A percentile compares a stretch with the other conserved stretches of the same genome.
phyloP scores from a whole-genome alignment of 2,113 vertebrate genomes.

The Perca flavescens region DNA sequence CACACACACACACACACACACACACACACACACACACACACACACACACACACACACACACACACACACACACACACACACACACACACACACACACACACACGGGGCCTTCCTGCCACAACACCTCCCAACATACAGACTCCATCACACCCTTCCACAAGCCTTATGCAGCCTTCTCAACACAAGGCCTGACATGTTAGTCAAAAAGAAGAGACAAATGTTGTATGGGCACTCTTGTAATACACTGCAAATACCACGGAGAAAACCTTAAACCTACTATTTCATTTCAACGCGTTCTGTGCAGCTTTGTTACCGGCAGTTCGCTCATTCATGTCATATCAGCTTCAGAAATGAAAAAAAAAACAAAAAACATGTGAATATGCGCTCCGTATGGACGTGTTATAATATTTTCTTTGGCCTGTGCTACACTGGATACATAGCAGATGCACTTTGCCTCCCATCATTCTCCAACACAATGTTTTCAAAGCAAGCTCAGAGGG shows the following conservation, averaged over 20 bases:
- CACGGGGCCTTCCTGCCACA: not conserved
- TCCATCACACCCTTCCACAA: constrained; percentile 12
- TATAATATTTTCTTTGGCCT: constrained; percentile 21
- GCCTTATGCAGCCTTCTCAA: not conserved
- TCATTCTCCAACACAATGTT: constrained; percentile 18
- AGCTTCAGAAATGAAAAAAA: not conserved
- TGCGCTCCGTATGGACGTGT: constrained; percentile 3
- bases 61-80: no score
- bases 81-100: no score
- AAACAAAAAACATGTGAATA: not conserved
- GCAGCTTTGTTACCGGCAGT: not conserved
- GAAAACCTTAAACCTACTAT: not conserved
- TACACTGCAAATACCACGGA: not conserved
- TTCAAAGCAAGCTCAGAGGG: constrained; percentile 41
- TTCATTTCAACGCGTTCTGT: not conserved
- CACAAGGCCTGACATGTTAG: not conserved
- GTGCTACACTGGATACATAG: not conserved
- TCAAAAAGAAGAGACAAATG: not conserved
- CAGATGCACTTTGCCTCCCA: constrained; percentile 27
- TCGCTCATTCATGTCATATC: constrained; percentile 1
- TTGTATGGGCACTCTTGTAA: not conserved
- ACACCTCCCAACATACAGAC: not conserved
- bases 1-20: not conserved
- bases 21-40: not conserved
- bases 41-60: no score